A percentile compares a stretch with the other conserved stretches of the same genome.
phyloP scores from a whole-genome alignment of 2,888 invertebrate genomes.

The Meteorus colon region DNA sequence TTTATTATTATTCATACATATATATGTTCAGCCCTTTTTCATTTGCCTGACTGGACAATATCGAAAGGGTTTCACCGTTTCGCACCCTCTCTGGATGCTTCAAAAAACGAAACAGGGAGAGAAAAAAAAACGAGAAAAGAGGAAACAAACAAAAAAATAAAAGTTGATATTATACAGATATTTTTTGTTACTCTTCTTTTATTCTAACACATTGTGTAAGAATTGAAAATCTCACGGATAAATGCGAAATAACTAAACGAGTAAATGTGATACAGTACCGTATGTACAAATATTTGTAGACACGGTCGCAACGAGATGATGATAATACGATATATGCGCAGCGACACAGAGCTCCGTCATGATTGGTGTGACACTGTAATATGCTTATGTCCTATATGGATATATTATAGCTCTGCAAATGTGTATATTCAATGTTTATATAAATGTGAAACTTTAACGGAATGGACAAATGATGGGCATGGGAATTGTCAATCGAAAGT shows the following conservation, averaged over 20 bases:
- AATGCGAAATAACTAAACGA: slow-evolving; percentile 38
- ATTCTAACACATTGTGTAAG: slow-evolving; percentile 16
- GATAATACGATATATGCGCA: slow-evolving; percentile 41
- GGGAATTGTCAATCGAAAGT: slow-evolving; percentile 71
- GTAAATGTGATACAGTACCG: slow-evolving; percentile 27
- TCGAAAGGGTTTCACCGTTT: slow-evolving; percentile 35
- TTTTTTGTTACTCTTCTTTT: slow-evolving; percentile 5
- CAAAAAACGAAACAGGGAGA: neutral
- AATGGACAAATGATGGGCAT: slow-evolving; percentile 53
- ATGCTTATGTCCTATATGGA: slow-evolving; percentile 27
- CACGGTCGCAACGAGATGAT: slow-evolving; percentile 62
- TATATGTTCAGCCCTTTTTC: slow-evolving; percentile 4
- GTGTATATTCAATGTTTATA: slow-evolving; percentile 14
- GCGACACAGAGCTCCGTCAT: neutral
- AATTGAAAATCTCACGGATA: slow-evolving; percentile 29
- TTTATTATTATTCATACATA: slow-evolving; percentile 8
- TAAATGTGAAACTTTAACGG: slow-evolving; percentile 15
- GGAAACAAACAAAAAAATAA: neutral
- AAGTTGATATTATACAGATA: neutral
- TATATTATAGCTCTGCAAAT: slow-evolving; percentile 24
- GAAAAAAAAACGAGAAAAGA: neutral
- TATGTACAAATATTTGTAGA: slow-evolving; percentile 61
- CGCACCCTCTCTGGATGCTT: slow-evolving; percentile 16
- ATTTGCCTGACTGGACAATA: slow-evolving; percentile 33
- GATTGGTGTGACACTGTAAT: slow-evolving; percentile 11